Conservation (phyloP, 2,797 vertebrate species). For the Coranthus polyacanthus region DNA sequence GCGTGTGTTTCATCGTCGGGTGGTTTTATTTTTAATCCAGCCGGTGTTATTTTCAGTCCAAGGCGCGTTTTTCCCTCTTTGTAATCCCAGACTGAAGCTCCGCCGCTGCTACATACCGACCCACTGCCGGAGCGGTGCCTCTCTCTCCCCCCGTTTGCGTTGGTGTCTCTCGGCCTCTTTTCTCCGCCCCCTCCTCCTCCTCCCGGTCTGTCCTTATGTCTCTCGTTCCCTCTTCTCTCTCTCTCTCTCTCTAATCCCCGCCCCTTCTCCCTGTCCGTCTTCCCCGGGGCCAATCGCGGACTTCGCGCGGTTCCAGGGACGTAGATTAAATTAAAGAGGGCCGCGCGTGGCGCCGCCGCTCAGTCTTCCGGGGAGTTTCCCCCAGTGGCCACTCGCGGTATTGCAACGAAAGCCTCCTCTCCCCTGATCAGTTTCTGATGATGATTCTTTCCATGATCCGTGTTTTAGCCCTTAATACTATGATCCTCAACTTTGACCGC, state of each 20-base stretch:
- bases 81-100: slow-evolving; percentile 52
- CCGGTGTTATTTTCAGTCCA: slow-evolving; percentile 26
- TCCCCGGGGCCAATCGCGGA: not conserved
- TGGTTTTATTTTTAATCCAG: slow-evolving; percentile 44
- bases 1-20: slow-evolving; percentile 79
- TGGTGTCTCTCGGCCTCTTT: not conserved
- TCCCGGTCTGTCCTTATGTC: not conserved
- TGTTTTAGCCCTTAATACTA: no score
- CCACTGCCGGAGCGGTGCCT: slow-evolving; percentile 48
- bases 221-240: slow-evolving; percentile 6
- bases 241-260: slow-evolving; percentile 11
- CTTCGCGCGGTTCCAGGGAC: not conserved
- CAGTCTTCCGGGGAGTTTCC: no score
- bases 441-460: no score
- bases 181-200: slow-evolving; percentile 11
- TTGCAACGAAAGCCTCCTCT: no score
- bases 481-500: no score
- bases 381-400: no score
- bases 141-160: not conserved
- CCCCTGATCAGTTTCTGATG: no score
- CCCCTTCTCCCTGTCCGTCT: slow-evolving; percentile 9
- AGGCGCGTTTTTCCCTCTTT: slow-evolving; percentile 56
- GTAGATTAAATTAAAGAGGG: not conserved
- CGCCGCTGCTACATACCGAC: slow-evolving; percentile 86
- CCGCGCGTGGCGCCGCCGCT: no score